These are phyloP conservation scores for Drosophila algonquin DNA, from an alignment of 2,888 invertebrate genomes.

Conservation along the genomic window DNA sequence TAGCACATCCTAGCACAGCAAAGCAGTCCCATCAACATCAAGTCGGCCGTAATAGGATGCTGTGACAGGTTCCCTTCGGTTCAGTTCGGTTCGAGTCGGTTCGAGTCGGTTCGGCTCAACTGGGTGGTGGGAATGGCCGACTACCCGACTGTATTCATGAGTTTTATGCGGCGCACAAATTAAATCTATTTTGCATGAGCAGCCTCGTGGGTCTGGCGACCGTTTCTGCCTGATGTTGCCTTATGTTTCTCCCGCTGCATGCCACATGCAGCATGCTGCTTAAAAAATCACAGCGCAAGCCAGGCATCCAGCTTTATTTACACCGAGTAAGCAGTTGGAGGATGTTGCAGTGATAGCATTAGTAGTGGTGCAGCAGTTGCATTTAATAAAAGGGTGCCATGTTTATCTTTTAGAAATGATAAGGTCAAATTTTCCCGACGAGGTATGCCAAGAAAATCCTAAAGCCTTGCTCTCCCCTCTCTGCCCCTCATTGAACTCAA, in stretches of 20 bases:
- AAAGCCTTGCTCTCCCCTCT: no score
- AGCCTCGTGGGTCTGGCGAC: constrained; percentile 11
- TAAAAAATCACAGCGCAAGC: constrained; percentile 55
- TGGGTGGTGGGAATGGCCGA: not conserved
- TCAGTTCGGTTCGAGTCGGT: not conserved
- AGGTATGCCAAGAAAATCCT: no score
- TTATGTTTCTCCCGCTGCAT: not conserved
- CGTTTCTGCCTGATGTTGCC: constrained; percentile 1
- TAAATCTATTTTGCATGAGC: constrained; percentile 72
- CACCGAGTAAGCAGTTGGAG: constrained; percentile 51
- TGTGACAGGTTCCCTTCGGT: no score
- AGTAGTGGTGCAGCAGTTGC: constrained; percentile 32
- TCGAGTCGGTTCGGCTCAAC: constrained; percentile 8
- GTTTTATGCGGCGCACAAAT: constrained; percentile 62
- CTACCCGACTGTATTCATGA: constrained; percentile 65
- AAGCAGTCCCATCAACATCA: not conserved
- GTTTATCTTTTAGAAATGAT: constrained; percentile 68
- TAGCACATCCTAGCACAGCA: no score
- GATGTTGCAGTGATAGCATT: constrained; percentile 14
- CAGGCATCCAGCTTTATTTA: constrained; percentile 55
- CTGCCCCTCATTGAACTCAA: constrained; percentile 51
- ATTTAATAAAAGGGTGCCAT: constrained; percentile 58
- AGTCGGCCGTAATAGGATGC: not conserved
- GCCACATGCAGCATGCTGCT: constrained; percentile 52
- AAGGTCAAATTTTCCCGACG: not conserved